Evolutionary conservation across 2,797 vertebrate species (phyloP).

Genomic region (Cyclopterus lumpus): DNA sequence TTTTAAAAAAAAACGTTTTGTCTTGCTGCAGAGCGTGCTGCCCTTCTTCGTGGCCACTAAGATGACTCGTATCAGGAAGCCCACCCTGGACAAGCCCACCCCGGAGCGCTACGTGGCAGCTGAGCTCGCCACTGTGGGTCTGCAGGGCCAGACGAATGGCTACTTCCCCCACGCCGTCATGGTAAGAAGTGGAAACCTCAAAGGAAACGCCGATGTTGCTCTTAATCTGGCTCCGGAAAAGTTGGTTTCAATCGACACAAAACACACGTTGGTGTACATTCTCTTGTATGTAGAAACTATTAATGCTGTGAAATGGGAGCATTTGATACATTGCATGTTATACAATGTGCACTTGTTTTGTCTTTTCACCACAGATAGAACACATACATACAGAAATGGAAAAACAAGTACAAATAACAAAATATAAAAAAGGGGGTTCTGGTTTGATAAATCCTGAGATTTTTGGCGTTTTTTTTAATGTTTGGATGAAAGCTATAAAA

Average conservation of each 20-base stretch:
- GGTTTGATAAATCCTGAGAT: too few species aligned
- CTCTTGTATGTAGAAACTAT: not conserved
- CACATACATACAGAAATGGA: too few species aligned
- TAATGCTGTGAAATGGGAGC: not conserved
- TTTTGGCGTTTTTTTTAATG: not conserved
- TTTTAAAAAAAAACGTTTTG: too few species aligned
- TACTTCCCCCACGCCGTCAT: slow-evolving; percentile 90
- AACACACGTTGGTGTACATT: not conserved
- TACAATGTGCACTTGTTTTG: not conserved
- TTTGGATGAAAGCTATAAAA: not conserved
- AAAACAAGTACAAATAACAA: too few species aligned
- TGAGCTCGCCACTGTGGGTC: slow-evolving; percentile 90
- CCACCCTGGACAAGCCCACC: slow-evolving; percentile 89
- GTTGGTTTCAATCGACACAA: not conserved
- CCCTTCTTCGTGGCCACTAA: slow-evolving; percentile 94
- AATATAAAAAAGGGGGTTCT: too few species aligned
- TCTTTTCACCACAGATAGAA: too few species aligned
- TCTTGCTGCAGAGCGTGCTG: slow-evolving; percentile 87
- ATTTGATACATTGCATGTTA: not conserved
- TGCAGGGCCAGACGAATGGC: slow-evolving; percentile 89
- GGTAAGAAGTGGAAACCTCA: slow-evolving; percentile 77
- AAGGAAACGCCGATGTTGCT: not conserved
- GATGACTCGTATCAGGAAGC: slow-evolving; percentile 89
- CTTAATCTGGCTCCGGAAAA: not conserved
- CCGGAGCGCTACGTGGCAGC: slow-evolving; percentile 89